Evolutionary conservation across 2,888 invertebrate genomes (phyloP), one percentile per base, ranked within the genome.

Genomic region (Polia nebulosa): DNA sequence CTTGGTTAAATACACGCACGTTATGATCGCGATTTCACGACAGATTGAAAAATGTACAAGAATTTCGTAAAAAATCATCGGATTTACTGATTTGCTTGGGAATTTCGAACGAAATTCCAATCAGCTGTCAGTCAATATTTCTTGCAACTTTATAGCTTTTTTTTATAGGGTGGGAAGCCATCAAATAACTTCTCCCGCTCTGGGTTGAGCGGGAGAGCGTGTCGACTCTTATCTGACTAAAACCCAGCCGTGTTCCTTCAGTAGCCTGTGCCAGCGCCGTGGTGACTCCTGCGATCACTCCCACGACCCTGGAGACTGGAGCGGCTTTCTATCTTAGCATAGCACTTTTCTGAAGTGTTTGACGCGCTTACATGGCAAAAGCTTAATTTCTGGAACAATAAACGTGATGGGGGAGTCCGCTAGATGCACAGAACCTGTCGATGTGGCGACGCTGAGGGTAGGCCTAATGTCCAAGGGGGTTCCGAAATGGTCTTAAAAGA

Each of bases 1-100:
- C 44, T 82, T 66, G 36, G 56, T 63, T 61, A 55, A n/a, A 22
- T 56, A 66, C 69, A 63, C 69, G 75, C 63, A 62, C 44, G 20
- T 51, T 52, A 59, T 51, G 27, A 51, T 52, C 15, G 39, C 60
- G 72, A 81, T 81, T 69, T 78, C 68, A 56, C 58, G 51, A 32
- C 27, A 20, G n/a, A 55, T 36, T 25, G 45, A 49, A 47, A 58
- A 45, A 59, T n/a, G 11, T 11, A 3, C 11, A 29, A 47, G 20
- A 29, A 52, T 49, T 65, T 34, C n/a, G 29, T 72, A 32, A 57
- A 52, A 41, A 56, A 56, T 56, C 11, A 20, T 56, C n/a, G 15
- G 3, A 20, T 36, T 76, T 39, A 29, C 13, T n/a, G 7, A n/a
- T 34, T 27, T 17, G 11, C 8, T 36, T 9, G 29, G 17, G 36